These are phyloP conservation scores for Carterocephalus palaemon DNA, from an alignment of 2,888 invertebrate species.

Conservation along the genomic window DNA sequence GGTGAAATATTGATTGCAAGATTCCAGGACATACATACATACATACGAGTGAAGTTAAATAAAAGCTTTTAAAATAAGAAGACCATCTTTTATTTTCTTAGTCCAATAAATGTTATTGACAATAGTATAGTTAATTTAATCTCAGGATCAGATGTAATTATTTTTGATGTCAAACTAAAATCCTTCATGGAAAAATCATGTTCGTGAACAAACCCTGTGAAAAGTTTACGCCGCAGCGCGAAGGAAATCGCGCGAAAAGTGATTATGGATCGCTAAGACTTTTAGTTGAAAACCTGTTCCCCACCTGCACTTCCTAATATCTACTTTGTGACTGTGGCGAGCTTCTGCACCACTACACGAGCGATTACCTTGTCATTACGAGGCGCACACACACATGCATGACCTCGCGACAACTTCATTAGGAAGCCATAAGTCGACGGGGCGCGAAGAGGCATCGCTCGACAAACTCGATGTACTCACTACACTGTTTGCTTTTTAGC, in stretches of 20 bases:
- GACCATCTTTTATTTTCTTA: too few relatives aligned
- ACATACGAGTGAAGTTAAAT: too few relatives aligned
- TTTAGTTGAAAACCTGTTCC: conserved; percentile 59
- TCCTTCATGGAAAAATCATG: conserved; percentile 3
- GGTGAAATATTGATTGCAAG: too few relatives aligned
- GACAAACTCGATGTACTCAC: conserved; percentile 41
- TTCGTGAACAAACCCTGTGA: conserved; percentile 43
- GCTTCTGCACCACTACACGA: conserved; percentile 22
- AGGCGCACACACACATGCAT: conserved; percentile 29
- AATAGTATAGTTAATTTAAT: not conserved
- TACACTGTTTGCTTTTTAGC: conserved; percentile 46
- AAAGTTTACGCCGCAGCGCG: conserved; percentile 52
- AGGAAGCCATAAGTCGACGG: conserved; percentile 64
- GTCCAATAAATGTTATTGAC: too few relatives aligned
- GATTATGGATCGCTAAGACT: conserved; percentile 68
- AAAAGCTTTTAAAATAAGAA: too few relatives aligned
- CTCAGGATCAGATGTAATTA: too few relatives aligned
- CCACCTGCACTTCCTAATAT: too few relatives aligned
- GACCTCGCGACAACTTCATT: conserved; percentile 61
- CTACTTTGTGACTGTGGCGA: conserved; percentile 24
- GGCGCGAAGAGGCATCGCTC: conserved; percentile 46
- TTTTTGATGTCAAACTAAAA: too few relatives aligned
- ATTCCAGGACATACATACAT: too few relatives aligned
- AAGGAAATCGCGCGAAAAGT: conserved; percentile 67
- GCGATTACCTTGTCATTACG: conserved; percentile 29